Evolutionary conservation across 2,113 vertebrate genomes (phyloP).

Genomic region (Embiotoca jacksoni): DNA sequence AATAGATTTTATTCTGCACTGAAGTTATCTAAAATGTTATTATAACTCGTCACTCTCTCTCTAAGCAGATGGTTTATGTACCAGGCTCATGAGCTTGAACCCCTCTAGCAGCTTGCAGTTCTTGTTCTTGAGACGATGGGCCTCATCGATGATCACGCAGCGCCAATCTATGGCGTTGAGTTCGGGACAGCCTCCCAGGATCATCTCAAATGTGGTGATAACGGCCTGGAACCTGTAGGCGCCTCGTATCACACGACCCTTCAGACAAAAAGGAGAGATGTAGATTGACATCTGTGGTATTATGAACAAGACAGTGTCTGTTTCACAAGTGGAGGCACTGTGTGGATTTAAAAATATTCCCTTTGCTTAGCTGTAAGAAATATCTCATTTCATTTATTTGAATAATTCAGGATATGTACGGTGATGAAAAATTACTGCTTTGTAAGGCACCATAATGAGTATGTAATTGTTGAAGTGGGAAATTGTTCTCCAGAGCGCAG

Average conservation of each 20-base stretch:
- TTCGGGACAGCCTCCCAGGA: slow-evolving; percentile 96
- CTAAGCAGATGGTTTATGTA: slow-evolving; percentile 57
- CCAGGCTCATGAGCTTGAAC: slow-evolving; percentile 97
- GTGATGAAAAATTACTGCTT: not conserved
- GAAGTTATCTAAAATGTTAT: not conserved
- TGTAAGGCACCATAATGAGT: not conserved
- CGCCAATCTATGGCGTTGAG: slow-evolving; percentile 98
- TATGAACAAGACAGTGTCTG: not conserved
- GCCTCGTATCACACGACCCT: slow-evolving; percentile 93
- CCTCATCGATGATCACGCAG: slow-evolving; percentile 98
- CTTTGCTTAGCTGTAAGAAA: not conserved
- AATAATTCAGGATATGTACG: not conserved
- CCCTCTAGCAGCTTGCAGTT: slow-evolving; percentile 99
- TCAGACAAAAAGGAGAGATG: slow-evolving; percentile 9
- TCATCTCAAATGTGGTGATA: slow-evolving; percentile 99
- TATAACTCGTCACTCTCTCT: not conserved
- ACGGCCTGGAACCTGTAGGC: slow-evolving; percentile 96
- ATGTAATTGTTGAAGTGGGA: not conserved
- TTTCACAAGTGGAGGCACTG: not conserved
- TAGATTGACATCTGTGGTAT: not conserved
- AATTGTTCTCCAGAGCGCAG: not conserved
- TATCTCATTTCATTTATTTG: not conserved
- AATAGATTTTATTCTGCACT: too few relatives aligned
- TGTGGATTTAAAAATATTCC: not conserved
- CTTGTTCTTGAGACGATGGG: slow-evolving; percentile 98